Percentiles rank a stretch among this genome's conserved stretches.
Conservation (phyloP, 2,797 vertebrate genomes). For the Phrynocephalus forsythii region DNA sequence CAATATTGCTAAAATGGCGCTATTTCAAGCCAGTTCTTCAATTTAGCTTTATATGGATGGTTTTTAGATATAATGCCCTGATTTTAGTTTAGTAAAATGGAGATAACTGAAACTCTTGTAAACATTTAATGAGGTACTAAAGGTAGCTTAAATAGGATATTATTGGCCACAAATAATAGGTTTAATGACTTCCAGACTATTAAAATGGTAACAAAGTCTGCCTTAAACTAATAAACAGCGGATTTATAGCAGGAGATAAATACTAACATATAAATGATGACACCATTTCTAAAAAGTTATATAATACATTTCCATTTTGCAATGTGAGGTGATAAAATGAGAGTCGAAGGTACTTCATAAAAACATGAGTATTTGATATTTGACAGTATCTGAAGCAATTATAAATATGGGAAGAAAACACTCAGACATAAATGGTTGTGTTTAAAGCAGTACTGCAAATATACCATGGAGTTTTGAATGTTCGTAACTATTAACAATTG, state of each 20-base stretch:
- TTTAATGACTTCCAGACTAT: conserved; percentile 6
- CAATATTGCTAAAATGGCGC: background rate
- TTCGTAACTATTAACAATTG: background rate
- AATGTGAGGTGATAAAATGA: conserved; percentile 18
- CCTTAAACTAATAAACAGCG: conserved; percentile 44
- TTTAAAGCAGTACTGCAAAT: background rate
- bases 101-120: conserved; percentile 3
- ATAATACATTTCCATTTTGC: conserved; percentile 19
- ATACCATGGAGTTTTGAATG: background rate
- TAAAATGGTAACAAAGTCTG: conserved; percentile 15
- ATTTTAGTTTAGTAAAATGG: conserved; percentile 19
- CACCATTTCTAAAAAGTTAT: conserved; percentile 4
- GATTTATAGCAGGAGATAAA: conserved; percentile 30
- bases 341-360: background rate
- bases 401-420: background rate
- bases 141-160: conserved; percentile 21
- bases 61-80: background rate
- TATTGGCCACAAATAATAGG: background rate
- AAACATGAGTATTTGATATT: conserved; percentile 15
- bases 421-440: background rate
- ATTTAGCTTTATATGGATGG: background rate
- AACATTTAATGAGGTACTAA: conserved; percentile 29
- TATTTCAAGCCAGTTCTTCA: background rate
- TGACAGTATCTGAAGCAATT: background rate
- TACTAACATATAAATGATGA: background rate